Conservation (phyloP, 2,113 vertebrate species). For the Crocuta crocuta region DNA sequence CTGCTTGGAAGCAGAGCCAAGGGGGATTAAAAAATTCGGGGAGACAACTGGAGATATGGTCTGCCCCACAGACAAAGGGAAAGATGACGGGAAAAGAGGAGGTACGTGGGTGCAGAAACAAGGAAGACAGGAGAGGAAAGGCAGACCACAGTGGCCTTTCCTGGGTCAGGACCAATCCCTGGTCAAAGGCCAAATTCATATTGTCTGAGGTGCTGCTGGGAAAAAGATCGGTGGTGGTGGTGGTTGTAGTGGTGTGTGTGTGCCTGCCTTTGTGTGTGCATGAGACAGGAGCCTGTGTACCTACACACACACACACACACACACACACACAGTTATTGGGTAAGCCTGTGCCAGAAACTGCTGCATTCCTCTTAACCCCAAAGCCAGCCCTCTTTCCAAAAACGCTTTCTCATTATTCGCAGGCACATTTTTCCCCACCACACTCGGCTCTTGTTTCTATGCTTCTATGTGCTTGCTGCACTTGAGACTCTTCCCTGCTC, state of each 20-base stretch:
- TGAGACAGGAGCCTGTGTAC: background rate
- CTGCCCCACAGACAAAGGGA: background rate
- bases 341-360: conserved; percentile 72
- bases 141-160: background rate
- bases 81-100: background rate
- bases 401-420: conserved; percentile 82
- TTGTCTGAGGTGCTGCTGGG: conserved; percentile 50
- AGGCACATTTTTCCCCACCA: conserved; percentile 63
- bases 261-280: background rate
- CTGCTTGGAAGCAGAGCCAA: background rate
- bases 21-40: background rate
- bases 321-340: conserved; percentile 53
- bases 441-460: conserved; percentile 76
- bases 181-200: conserved; percentile 53
- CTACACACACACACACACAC: background rate
- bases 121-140: conserved; percentile 55
- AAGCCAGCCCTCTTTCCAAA: conserved; percentile 76
- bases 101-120: conserved; percentile 45
- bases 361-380: conserved; percentile 75
- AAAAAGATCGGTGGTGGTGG: conserved; percentile 46
- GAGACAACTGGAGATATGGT: background rate
- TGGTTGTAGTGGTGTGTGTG: rapidly evolving
- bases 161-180: conserved; percentile 61
- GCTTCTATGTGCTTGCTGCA: conserved; percentile 73
- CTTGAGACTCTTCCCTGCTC: conserved; percentile 30